These are phyloP conservation scores for Crocallis elinguaria DNA, from an alignment of 2,888 invertebrate species.

Conservation along the genomic window DNA sequence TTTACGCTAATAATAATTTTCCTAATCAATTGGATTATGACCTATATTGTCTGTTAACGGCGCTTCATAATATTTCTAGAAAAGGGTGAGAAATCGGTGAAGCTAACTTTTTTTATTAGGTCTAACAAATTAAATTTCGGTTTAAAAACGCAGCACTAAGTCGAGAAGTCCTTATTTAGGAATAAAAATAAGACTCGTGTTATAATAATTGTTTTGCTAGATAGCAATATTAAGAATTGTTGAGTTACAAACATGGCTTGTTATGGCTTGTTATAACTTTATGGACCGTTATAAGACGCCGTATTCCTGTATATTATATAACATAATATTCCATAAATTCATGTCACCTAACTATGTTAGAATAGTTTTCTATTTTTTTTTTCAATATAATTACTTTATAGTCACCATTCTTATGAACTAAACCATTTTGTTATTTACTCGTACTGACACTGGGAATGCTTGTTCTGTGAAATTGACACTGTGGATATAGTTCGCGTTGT, in stretches of 20 bases:
- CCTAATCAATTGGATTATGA: conserved; percentile 12
- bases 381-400: conserved; percentile 2
- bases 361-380: conserved; percentile 3
- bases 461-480: no score
- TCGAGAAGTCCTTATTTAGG: neutral
- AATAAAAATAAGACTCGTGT: conserved; percentile 5
- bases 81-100: no score
- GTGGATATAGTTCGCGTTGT: no score
- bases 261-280: conserved; percentile 17
- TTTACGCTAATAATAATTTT: conserved; percentile 5
- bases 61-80: no score
- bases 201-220: conserved; percentile 13
- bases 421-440: neutral
- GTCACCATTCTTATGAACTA: neutral
- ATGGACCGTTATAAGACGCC: neutral
- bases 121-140: conserved; percentile 31
- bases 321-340: conserved; percentile 15
- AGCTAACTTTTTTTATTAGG: conserved; percentile 36
- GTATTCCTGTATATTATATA: conserved; percentile 8
- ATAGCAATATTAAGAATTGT: conserved; percentile 8
- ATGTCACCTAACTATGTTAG: conserved; percentile 2
- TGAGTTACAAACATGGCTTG: conserved; percentile 12
- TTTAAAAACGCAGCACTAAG: conserved; percentile 4
- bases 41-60: neutral
- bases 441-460: no score